These are phyloP conservation scores for Cataglyphis altisquamis DNA, from an alignment of 2,888 invertebrate species.

Conservation along the genomic window DNA sequence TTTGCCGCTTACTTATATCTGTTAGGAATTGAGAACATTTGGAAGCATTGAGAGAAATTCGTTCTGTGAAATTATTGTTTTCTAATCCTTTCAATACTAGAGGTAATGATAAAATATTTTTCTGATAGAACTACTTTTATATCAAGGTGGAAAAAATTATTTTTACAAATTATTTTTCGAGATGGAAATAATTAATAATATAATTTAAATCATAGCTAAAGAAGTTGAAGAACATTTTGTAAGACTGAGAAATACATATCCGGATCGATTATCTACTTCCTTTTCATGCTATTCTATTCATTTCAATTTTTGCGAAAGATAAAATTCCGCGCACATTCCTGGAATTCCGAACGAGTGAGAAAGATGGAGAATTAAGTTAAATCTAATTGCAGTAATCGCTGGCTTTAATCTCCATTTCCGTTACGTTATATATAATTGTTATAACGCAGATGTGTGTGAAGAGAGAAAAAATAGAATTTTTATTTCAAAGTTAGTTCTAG, in stretches of 20 bases:
- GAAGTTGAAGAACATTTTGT: background rate
- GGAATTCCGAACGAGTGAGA: background rate
- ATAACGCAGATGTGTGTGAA: background rate
- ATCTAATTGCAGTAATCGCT: background rate
- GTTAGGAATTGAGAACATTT: background rate
- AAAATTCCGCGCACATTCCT: background rate
- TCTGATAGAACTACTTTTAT: background rate
- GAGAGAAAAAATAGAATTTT: background rate
- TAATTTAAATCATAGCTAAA: background rate
- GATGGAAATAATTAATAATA: no score
- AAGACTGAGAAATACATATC: background rate
- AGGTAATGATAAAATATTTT: background rate
- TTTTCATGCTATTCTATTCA: background rate
- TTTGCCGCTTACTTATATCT: background rate
- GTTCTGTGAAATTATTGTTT: slow-evolving; percentile 2
- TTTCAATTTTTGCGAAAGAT: background rate
- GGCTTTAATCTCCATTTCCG: background rate
- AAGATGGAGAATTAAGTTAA: background rate
- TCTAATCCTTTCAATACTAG: background rate
- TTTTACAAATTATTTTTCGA: no score
- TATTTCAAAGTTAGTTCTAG: background rate
- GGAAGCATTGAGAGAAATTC: slow-evolving; percentile 2
- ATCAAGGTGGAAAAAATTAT: no score
- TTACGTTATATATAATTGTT: background rate
- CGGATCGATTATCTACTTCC: background rate